Evolutionary conservation across 2,797 vertebrate genomes (phyloP).

Genomic region (Semaprochilodus insignis): DNA sequence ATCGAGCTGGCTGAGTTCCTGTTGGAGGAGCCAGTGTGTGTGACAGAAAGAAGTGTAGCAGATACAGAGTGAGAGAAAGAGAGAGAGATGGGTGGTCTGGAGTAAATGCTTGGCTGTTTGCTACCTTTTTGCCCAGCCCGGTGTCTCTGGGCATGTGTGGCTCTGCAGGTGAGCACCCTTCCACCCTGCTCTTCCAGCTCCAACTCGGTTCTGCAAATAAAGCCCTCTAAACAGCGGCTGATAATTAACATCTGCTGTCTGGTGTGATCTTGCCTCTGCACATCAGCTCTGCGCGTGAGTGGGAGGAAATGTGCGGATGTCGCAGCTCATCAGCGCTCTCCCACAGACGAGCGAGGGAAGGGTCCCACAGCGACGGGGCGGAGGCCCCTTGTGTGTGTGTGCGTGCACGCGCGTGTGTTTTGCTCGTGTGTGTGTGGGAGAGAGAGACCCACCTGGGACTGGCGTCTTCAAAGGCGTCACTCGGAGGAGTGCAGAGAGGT

Average conservation of each 20-base stretch:
- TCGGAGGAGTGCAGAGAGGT: constrained; percentile 55
- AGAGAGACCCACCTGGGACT: constrained; percentile 55
- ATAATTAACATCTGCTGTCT: constrained; percentile 59
- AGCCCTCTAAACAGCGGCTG: constrained; percentile 47
- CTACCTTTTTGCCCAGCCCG: constrained; percentile 14
- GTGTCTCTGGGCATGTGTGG: constrained; percentile 11
- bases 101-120: no score
- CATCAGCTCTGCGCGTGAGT: constrained; percentile 36
- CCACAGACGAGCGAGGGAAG: constrained; percentile 41
- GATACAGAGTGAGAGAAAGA: not conserved
- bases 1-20: not conserved
- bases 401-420: constrained; percentile 12
- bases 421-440: constrained; percentile 32
- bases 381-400: constrained; percentile 43
- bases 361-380: constrained; percentile 47
- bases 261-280: constrained; percentile 50
- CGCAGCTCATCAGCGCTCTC: constrained; percentile 56
- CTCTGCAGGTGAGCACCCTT: not conserved
- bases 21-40: not conserved
- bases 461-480: constrained; percentile 59
- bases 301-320: constrained; percentile 47
- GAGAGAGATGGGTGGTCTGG: not conserved
- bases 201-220: constrained; percentile 37
- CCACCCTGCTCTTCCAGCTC: not conserved
- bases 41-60: not conserved